These are phyloP conservation scores for Papilio aristodemus DNA, from an alignment of 1,140 invertebrate species.

Conservation along the genomic window DNA sequence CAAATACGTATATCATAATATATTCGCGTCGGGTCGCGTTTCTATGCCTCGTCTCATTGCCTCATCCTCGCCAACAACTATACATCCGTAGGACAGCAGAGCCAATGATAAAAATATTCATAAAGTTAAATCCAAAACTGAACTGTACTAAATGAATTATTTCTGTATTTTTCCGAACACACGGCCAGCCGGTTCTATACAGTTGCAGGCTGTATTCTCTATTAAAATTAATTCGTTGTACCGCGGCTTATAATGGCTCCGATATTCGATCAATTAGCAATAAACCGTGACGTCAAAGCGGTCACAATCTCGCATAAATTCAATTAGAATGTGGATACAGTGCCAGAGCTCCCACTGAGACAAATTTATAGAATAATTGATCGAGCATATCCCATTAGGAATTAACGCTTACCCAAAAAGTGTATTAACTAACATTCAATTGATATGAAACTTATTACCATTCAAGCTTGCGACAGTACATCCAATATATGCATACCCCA, in stretches of 20 bases:
- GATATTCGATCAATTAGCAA: slow-evolving; percentile 65
- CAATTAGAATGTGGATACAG: slow-evolving; percentile 52
- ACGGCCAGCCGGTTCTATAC: slow-evolving; percentile 4
- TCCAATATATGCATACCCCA: too few species aligned
- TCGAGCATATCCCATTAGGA: slow-evolving; percentile 43
- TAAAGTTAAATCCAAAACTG: too few species aligned
- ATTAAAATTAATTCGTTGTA: slow-evolving; percentile 26
- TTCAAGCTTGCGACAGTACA: neutral
- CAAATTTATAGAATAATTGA: slow-evolving; percentile 68
- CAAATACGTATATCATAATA: too few species aligned
- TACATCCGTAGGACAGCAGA: too few species aligned
- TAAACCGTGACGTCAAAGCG: slow-evolving; percentile 51
- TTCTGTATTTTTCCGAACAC: neutral
- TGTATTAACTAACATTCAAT: neutral
- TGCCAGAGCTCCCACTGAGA: slow-evolving; percentile 39
- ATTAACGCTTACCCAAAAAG: slow-evolving; percentile 41
- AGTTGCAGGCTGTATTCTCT: neutral
- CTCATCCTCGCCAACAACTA: too few species aligned
- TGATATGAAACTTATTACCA: neutral
- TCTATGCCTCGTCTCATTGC: too few species aligned
- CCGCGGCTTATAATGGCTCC: slow-evolving; percentile 3
- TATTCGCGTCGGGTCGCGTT: too few species aligned
- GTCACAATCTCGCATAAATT: slow-evolving; percentile 64
- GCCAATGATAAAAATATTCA: neutral
- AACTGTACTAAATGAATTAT: neutral